Evolutionary conservation across 2,888 invertebrate genomes (phyloP).

Genomic region (Himalopsyche kuldschensis): DNA sequence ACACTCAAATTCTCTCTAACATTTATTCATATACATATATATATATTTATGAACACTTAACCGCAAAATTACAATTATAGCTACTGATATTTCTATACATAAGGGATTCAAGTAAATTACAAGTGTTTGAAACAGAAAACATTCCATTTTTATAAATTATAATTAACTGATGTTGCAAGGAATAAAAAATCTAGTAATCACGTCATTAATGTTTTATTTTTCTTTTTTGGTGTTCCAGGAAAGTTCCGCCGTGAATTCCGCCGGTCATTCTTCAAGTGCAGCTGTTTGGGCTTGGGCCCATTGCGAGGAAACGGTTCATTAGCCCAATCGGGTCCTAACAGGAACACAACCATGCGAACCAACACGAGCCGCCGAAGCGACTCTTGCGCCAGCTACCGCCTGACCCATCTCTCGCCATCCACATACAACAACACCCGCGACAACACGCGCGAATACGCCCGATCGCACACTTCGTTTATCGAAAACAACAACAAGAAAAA

Average conservation of each 20-base stretch:
- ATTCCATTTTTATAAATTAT: too few species aligned
- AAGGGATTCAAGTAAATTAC: too few species aligned
- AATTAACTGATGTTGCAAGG: too few species aligned
- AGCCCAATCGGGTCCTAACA: constrained; percentile 51
- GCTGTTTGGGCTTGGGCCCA: constrained; percentile 47
- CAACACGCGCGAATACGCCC: constrained; percentile 42
- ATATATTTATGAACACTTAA: too few species aligned
- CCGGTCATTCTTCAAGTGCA: constrained; percentile 68
- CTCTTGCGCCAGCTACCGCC: constrained; percentile 54
- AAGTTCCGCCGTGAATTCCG: constrained; percentile 74
- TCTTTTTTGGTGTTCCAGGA: constrained; percentile 55
- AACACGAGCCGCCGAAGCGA: constrained; percentile 51
- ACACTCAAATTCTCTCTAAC: too few species aligned
- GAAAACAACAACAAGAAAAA: constrained; percentile 49
- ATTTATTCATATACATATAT: too few species aligned
- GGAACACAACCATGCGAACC: constrained; percentile 46
- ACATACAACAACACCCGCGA: constrained; percentile 43
- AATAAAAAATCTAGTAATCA: too few species aligned
- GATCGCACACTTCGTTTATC: constrained; percentile 56
- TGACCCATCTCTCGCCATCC: constrained; percentile 55
- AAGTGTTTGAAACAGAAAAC: too few species aligned
- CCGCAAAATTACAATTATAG: too few species aligned
- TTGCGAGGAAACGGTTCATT: constrained; percentile 46
- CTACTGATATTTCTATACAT: too few species aligned
- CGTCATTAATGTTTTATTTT: neutral